Percentiles rank a stretch among this genome's conserved stretches.
phyloP scores from a whole-genome alignment of 1,140 invertebrate species.

The Pseudomyrmex dendroicus region DNA sequence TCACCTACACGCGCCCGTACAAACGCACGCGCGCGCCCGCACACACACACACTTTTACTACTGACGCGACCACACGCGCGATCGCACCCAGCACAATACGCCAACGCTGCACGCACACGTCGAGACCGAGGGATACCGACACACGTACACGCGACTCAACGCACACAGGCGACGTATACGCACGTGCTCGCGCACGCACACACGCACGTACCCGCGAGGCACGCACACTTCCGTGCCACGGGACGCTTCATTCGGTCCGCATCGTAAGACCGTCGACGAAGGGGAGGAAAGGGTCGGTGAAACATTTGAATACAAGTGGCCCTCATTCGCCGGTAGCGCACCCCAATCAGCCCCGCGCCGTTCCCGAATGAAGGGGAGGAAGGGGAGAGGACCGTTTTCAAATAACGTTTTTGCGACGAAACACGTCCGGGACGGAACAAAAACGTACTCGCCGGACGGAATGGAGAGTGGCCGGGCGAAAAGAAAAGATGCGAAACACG shows the following conservation, averaged over 20 bases:
- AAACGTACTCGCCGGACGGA: conserved; percentile 8
- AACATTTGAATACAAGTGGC: conserved; percentile 61
- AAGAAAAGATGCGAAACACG: conserved; percentile 35
- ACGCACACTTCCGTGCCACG: conserved; percentile 53
- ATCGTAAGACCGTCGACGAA: conserved; percentile 21
- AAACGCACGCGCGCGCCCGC: not conserved
- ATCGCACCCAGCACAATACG: conserved; percentile 1
- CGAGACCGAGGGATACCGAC: too few species aligned
- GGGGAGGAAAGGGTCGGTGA: conserved; percentile 38
- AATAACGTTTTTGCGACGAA: conserved; percentile 58
- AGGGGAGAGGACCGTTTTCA: conserved; percentile 33
- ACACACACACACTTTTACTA: not conserved
- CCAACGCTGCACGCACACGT: conserved; percentile 13
- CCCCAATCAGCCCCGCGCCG: conserved; percentile 42
- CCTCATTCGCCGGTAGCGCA: conserved; percentile 54
- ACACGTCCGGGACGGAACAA: conserved; percentile 39
- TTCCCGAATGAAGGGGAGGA: too few species aligned
- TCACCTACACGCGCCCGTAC: not conserved
- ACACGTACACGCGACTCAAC: too few species aligned
- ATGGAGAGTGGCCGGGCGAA: not conserved
- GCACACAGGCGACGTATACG: not conserved
- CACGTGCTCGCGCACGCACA: conserved; percentile 21
- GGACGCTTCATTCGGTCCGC: conserved; percentile 29
- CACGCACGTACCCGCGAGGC: not conserved
- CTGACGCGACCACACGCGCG: not conserved